Evolutionary conservation across 2,888 invertebrate species (phyloP).

Genomic region (Keiferia lycopersicella): DNA sequence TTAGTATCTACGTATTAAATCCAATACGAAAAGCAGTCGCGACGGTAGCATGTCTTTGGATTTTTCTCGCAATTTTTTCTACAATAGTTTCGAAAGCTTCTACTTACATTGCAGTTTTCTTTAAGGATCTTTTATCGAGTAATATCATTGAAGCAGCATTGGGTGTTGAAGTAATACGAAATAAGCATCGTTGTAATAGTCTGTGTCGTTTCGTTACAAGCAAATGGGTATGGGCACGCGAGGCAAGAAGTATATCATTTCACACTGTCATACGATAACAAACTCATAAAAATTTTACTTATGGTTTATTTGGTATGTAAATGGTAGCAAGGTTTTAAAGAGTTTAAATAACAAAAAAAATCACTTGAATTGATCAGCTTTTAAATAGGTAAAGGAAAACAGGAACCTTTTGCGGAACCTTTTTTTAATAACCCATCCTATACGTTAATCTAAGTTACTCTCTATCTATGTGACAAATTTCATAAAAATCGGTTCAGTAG

Average conservation of each 20-base stretch:
- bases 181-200: background rate
- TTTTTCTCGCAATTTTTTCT: background rate
- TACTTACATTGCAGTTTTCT: constrained; percentile 1
- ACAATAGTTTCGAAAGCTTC: background rate
- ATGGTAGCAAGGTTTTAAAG: too few species aligned
- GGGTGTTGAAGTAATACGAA: background rate
- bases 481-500: too few species aligned
- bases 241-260: constrained; percentile 13
- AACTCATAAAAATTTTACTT: background rate
- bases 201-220: background rate
- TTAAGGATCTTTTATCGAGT: background rate
- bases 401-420: too few species aligned
- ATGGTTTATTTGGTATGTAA: too few species aligned
- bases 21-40: constrained; percentile 6
- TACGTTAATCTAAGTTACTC: too few species aligned
- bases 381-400: too few species aligned
- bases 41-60: constrained; percentile 9
- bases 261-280: constrained; percentile 10
- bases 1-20: background rate
- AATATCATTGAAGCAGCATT: background rate
- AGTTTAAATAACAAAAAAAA: too few species aligned
- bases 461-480: too few species aligned
- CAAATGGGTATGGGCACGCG: constrained; percentile 2
- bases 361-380: too few species aligned
- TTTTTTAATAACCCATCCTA: too few species aligned